Percentiles rank a stretch among this genome's conserved stretches.
These are phyloP conservation scores for Scrobipalpa atriplicella DNA, from an alignment of 2,888 invertebrate species.

Conservation along the genomic window DNA sequence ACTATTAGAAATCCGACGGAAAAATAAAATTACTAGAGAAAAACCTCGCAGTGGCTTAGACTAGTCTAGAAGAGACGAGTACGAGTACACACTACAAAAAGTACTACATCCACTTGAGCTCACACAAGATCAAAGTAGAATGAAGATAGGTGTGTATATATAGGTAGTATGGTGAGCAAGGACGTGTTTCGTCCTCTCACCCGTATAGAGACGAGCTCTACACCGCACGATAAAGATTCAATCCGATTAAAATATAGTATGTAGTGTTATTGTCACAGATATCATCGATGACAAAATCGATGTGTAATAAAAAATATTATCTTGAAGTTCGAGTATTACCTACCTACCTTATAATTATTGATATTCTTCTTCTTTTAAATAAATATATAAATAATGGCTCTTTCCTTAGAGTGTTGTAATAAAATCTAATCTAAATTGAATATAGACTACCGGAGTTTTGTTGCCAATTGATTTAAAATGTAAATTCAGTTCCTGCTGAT, in stretches of 20 bases:
- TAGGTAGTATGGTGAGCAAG: neutral
- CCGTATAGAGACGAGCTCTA: neutral
- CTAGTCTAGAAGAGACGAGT: too few species aligned
- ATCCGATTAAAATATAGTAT: neutral
- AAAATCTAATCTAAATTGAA: neutral
- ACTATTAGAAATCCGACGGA: neutral
- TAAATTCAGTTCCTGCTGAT: conserved; percentile 23
- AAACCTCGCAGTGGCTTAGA: neutral
- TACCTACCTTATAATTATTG: too few species aligned
- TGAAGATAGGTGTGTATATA: neutral
- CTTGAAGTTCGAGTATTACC: too few species aligned
- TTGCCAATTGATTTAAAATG: conserved; percentile 24
- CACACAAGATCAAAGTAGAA: conserved; percentile 6
- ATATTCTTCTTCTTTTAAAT: too few species aligned
- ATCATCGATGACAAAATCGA: too few species aligned
- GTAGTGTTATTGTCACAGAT: too few species aligned
- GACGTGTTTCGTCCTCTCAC: conserved; percentile 1
- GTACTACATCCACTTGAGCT: conserved; percentile 6
- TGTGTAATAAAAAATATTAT: too few species aligned
- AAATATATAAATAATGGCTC: neutral
- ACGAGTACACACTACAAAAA: too few species aligned
- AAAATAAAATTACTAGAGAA: neutral
- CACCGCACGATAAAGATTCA: neutral
- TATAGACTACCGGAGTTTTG: neutral
- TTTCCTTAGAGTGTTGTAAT: neutral